phyloP scores from a whole-genome alignment of 2,797 vertebrate species.

The Peromyscus nudipes region DNA sequence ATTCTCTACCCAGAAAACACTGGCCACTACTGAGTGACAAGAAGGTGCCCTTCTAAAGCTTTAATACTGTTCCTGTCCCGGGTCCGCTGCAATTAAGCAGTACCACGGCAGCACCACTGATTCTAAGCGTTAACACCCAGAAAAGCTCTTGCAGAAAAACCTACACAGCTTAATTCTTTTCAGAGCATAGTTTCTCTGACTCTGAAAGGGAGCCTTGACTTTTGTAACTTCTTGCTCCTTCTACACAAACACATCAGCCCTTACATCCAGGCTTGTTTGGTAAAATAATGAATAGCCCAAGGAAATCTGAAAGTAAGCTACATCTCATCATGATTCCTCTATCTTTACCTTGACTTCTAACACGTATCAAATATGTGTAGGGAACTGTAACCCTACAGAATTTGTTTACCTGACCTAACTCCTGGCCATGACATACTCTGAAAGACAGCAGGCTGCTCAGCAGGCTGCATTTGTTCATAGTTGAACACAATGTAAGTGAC shows the following conservation, averaged over 20 bases:
- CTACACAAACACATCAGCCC: neutral
- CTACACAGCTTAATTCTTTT: neutral
- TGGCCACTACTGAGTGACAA: neutral
- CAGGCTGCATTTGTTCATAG: constrained; percentile 49
- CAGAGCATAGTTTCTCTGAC: neutral
- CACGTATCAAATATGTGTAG: neutral
- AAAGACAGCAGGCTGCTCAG: neutral
- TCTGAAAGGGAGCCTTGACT: constrained; percentile 38
- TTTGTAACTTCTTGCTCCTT: constrained; percentile 21
- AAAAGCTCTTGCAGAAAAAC: neutral
- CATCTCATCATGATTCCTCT: constrained; percentile 41
- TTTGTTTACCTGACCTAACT: constrained; percentile 22
- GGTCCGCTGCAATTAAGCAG: neutral
- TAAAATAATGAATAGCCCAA: constrained; percentile 65
- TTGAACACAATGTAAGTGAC: constrained; percentile 19
- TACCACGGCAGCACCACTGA: neutral
- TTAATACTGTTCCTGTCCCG: neutral
- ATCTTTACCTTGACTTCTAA: constrained; percentile 57
- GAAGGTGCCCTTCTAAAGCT: neutral
- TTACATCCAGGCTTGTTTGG: constrained; percentile 25
- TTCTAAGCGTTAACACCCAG: neutral
- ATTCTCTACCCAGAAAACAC: neutral
- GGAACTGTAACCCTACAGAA: neutral
- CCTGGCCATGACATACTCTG: neutral
- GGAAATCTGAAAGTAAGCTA: constrained; percentile 50